Evolutionary conservation across 2,888 invertebrate genomes (phyloP).

Genomic region (Metacarcinus magister): DNA sequence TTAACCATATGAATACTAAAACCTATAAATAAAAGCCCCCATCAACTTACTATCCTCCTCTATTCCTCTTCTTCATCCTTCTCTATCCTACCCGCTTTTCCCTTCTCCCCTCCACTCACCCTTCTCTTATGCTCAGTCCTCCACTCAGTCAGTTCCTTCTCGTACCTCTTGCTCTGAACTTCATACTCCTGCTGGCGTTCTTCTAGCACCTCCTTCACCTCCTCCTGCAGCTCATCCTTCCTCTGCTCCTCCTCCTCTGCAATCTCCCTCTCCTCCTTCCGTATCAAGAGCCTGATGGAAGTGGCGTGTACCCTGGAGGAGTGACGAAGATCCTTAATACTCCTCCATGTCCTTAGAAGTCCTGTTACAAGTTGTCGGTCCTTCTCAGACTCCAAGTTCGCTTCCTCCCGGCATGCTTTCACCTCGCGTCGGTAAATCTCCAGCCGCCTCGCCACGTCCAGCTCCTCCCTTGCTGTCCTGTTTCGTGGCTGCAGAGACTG

Average conservation of each 20-base stretch:
- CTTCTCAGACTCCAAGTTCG: constrained; percentile 68
- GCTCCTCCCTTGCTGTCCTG: constrained; percentile 62
- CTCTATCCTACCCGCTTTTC: background rate
- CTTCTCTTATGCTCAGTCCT: constrained; percentile 59
- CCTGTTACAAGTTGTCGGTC: constrained; percentile 66
- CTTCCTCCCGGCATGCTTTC: constrained; percentile 72
- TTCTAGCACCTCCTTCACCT: constrained; percentile 68
- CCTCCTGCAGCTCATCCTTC: constrained; percentile 69
- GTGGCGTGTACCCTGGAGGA: constrained; percentile 67
- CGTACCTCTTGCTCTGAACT: constrained; percentile 50
- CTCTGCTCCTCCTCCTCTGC: constrained; percentile 74
- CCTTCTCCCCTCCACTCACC: constrained; percentile 43
- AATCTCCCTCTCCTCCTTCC: constrained; percentile 65
- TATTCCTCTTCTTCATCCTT: background rate
- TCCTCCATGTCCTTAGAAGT: constrained; percentile 70
- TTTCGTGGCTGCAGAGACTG: background rate
- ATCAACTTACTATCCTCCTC: background rate
- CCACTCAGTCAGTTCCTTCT: constrained; percentile 51
- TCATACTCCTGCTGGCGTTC: constrained; percentile 66
- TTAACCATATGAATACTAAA: too few relatives aligned
- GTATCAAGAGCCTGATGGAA: constrained; percentile 68
- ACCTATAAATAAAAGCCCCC: too few relatives aligned
- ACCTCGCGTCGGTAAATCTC: constrained; percentile 76
- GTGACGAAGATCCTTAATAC: constrained; percentile 71
- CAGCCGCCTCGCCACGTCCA: constrained; percentile 66